Base-by-base conservation (phyloP, 2,888 invertebrate species). In the Criorhina ranunculi region DNA sequence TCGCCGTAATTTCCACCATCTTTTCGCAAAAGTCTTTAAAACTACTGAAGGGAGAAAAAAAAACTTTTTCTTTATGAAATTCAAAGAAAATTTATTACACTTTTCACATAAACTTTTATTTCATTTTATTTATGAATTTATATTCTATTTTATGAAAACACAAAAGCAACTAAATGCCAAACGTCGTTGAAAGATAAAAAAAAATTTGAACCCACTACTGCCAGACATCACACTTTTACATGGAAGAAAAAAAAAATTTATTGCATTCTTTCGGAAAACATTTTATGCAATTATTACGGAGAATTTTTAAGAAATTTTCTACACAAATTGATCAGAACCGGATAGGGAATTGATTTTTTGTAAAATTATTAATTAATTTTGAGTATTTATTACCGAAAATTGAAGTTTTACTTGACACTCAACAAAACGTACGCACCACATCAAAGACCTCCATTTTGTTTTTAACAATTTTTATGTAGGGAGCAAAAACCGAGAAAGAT, bases 371-470 rank as follows among this genome's bases (percentile, higher is more conserved):
- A 89, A 89, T 89, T 89, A 86, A 87, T 88, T 88, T 89, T 44
- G 87, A 88, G 89, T 89, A 89, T 89, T 89, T 88, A 88, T 88
- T 89, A 90, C 90, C 91, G 90, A 90, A 90, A 90, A 89, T 89
- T 88, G 88, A 89, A 90, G 90, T 88, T 89, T 89, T 88, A 88
- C 88, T 89, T 89, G 90, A 89, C 90, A 90, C 90, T 89, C 89
- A 89, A 88, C 89, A 90, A 91, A 90, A 90, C 89, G 91, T 90
- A 92, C 91, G 92, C 91, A 91, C 91, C 90, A 92, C 90, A 91
- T 90, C 91, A 91, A 90, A 91, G 90, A 90, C 91, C 92, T 91
- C 92, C 92, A 92, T 92, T 92, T 92, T 92, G 92, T 92, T 91
- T 91, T 89, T 73, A 78, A 88, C 87, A 88, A 88, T 88, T 88